Conservation (phyloP, 2,113 vertebrate genomes). For the Triplophysa tibetana region DNA sequence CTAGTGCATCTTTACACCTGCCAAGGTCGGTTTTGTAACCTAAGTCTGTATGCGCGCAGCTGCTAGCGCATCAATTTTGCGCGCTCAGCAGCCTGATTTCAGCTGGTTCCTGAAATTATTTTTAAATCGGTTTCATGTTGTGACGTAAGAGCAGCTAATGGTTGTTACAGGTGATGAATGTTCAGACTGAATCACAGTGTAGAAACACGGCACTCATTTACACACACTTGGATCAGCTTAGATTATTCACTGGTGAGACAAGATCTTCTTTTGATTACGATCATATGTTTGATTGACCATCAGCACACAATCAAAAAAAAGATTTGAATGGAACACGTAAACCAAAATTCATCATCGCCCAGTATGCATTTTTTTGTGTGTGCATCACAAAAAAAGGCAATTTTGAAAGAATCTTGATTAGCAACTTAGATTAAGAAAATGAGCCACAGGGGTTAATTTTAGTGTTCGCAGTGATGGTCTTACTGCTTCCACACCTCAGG, state of each 20-base stretch:
- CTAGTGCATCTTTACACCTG: background rate
- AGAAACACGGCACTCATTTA: background rate
- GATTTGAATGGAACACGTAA: too few species aligned
- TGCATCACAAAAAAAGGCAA: too few species aligned
- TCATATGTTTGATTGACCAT: background rate
- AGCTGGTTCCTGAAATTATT: conserved; percentile 22
- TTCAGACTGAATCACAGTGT: background rate
- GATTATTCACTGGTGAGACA: too few species aligned
- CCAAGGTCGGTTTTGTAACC: background rate
- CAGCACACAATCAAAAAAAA: too few species aligned
- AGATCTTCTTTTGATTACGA: background rate
- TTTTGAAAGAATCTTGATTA: too few species aligned
- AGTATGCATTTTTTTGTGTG: too few species aligned
- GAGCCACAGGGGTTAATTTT: background rate
- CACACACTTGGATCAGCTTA: background rate
- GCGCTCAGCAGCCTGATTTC: background rate
- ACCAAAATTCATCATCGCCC: too few species aligned
- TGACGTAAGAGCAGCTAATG: conserved; percentile 19
- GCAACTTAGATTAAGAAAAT: too few species aligned
- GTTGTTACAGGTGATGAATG: conserved; percentile 12
- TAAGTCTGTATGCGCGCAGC: background rate
- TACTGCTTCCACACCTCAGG: background rate
- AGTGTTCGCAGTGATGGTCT: background rate
- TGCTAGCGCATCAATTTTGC: background rate
- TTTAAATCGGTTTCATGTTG: conserved; percentile 3